phyloP scores from a whole-genome alignment of 2,113 vertebrate genomes.

The Corynorhinus townsendii region DNA sequence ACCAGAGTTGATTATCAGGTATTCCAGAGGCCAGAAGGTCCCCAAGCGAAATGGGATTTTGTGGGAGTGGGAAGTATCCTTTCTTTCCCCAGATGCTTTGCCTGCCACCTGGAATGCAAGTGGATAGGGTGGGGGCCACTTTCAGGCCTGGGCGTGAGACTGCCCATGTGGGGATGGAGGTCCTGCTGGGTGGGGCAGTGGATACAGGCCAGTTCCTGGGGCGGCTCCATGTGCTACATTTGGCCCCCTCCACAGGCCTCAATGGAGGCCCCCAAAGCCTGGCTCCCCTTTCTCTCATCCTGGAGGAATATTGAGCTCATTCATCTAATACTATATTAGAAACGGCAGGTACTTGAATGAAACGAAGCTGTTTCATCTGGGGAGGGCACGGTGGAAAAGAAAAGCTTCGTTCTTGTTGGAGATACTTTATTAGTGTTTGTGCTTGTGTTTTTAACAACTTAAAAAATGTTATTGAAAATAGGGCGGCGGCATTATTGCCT shows the following conservation, averaged over 20 bases:
- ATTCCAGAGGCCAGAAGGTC: neutral
- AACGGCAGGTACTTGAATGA: neutral
- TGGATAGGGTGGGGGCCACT: neutral
- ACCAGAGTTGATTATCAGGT: neutral
- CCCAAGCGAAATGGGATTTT: neutral
- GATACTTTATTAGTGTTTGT: neutral
- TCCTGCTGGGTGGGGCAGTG: neutral
- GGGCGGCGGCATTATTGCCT: neutral
- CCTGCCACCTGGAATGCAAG: neutral
- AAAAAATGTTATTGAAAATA: neutral
- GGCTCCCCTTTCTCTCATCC: neutral
- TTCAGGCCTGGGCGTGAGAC: neutral
- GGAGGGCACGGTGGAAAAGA: neutral
- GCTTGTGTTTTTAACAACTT: neutral
- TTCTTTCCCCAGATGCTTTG: neutral
- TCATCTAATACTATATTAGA: neutral
- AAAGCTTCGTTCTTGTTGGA: neutral
- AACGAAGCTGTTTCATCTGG: neutral
- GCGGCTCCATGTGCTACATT: neutral
- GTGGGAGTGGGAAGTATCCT: neutral
- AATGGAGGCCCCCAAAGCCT: neutral
- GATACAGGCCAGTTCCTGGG: too few species aligned
- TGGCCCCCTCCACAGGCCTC: fast-evolving
- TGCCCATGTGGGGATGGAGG: neutral
- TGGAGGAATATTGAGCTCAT: neutral